Evolutionary conservation across 2,797 vertebrate species (phyloP).

Genomic region (Champsocephalus gunnari): DNA sequence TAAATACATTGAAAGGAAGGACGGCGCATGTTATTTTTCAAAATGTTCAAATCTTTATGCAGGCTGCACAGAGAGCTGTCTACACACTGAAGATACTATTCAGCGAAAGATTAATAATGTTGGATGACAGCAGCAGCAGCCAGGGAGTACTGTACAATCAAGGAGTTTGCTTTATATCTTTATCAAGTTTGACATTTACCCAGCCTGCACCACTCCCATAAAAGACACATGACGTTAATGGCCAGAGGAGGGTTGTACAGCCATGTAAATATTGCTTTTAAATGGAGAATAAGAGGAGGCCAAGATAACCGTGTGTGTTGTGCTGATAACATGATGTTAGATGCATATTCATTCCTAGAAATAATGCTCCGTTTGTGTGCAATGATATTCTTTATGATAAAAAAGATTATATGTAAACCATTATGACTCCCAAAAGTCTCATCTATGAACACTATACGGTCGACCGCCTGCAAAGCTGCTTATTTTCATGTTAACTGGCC

Average conservation of each 20-base stretch:
- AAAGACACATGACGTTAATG: neutral
- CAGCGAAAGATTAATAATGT: neutral
- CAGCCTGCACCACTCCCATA: constrained; percentile 7
- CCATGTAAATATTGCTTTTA: constrained; percentile 8
- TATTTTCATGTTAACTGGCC: neutral
- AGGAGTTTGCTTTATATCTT: neutral
- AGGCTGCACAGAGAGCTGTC: neutral
- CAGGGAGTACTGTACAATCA: constrained; percentile 1
- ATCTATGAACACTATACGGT: neutral
- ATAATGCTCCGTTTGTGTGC: neutral
- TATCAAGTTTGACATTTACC: constrained; percentile 18
- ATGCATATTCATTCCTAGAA: neutral
- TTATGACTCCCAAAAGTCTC: neutral
- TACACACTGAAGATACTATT: neutral
- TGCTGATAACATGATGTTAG: neutral
- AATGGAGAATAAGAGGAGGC: neutral
- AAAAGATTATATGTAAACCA: neutral
- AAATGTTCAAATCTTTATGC: neutral
- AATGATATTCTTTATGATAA: neutral
- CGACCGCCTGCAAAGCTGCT: neutral
- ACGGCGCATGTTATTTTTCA: neutral
- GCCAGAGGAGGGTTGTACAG: constrained; percentile 1
- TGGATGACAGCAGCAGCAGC: constrained; percentile 12
- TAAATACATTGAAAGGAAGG: neutral
- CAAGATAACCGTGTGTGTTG: neutral